Conservation (phyloP, 2,113 vertebrate species). For the Gallinago paraguaiae region DNA sequence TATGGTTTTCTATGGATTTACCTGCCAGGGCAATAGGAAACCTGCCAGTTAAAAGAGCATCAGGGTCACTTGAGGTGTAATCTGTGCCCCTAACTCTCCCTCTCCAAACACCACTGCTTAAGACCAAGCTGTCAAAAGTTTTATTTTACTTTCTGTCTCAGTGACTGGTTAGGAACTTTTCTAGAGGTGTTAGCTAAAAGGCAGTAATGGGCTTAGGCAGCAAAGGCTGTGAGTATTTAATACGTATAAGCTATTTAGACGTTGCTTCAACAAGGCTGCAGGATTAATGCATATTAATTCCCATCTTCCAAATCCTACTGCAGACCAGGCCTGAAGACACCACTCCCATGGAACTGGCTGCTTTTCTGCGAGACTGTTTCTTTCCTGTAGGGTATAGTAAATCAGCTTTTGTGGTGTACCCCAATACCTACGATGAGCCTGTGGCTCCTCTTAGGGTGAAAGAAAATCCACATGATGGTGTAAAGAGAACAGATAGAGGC, state of each 20-base stretch:
- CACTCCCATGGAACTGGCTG: fast-evolving
- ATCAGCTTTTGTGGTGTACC: background rate
- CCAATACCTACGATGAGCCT: no score
- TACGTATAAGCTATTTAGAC: background rate
- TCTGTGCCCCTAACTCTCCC: background rate
- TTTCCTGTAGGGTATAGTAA: fast-evolving
- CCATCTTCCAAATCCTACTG: background rate
- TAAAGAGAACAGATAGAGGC: background rate
- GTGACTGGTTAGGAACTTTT: background rate
- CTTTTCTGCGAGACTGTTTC: background rate
- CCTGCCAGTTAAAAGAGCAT: background rate
- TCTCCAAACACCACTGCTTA: background rate
- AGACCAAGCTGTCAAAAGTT: background rate
- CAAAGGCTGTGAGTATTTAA: background rate
- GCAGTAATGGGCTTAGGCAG: background rate
- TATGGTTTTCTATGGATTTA: background rate
- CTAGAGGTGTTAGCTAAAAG: background rate
- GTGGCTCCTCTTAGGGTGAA: background rate
- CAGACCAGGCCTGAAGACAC: background rate
- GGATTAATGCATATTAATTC: background rate
- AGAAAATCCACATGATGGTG: background rate
- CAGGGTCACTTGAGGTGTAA: background rate
- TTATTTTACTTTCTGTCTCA: background rate
- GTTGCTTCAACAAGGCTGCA: background rate
- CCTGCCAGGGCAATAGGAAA: background rate